phyloP scores from a whole-genome alignment of 2,888 invertebrate species.

The Amblyjoppa fuscipennis region DNA sequence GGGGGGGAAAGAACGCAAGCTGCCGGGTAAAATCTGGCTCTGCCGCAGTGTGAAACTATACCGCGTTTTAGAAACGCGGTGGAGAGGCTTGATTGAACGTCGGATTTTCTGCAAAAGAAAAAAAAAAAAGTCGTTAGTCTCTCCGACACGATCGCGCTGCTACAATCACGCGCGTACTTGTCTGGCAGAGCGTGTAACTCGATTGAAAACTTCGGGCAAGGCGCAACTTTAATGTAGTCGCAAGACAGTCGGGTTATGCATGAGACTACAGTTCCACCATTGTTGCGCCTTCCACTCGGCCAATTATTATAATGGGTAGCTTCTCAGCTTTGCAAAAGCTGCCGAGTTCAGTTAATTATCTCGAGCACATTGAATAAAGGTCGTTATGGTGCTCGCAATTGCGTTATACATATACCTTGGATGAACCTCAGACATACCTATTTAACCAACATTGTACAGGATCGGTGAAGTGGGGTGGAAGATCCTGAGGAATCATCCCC shows the following conservation, averaged over 20 bases:
- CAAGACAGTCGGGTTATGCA: not conserved
- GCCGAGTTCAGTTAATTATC: conserved; percentile 26
- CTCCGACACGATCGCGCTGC: not conserved
- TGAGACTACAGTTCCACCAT: not conserved
- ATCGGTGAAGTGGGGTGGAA: not conserved
- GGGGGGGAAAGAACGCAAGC: not conserved
- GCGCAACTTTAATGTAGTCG: not conserved
- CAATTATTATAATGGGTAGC: conserved; percentile 38
- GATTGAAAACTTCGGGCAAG: conserved; percentile 3
- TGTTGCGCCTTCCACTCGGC: conserved; percentile 11
- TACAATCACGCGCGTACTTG: conserved; percentile 20
- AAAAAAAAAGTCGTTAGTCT: conserved; percentile 30
- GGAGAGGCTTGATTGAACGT: conserved; percentile 15
- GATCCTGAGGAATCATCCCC: not conserved
- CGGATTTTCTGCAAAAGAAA: conserved; percentile 17
- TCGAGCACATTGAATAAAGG: conserved; percentile 34
- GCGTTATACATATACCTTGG: not conserved
- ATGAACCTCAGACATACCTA: not conserved
- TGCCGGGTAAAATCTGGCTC: not conserved
- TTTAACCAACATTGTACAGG: not conserved
- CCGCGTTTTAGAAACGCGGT: conserved; percentile 14
- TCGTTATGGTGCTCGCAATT: conserved; percentile 12
- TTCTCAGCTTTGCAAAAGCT: conserved; percentile 24
- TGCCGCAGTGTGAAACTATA: not conserved
- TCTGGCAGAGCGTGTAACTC: not conserved